phyloP scores from a whole-genome alignment of 2,888 invertebrate genomes.

The Melipona beecheii region DNA sequence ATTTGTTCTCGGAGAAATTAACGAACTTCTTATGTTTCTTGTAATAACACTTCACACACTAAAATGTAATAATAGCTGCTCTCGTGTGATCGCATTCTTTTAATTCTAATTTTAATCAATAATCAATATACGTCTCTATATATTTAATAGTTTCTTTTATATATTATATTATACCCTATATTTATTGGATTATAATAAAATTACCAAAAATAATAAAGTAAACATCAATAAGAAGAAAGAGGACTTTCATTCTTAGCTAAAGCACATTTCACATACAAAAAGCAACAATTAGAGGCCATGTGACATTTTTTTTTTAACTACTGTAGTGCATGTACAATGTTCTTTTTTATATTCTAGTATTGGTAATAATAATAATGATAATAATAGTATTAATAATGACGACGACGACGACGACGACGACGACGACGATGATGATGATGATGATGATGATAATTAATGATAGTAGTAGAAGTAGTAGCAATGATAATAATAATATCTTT shows the following conservation, averaged over 20 bases:
- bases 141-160: slow-evolving; percentile 75
- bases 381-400: too few species aligned
- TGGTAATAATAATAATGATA: slow-evolving; percentile 61
- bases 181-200: slow-evolving; percentile 72
- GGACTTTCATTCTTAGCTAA: slow-evolving; percentile 74
- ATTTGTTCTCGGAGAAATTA: slow-evolving; percentile 60
- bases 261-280: slow-evolving; percentile 83
- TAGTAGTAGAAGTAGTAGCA: not conserved
- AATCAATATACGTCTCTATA: slow-evolving; percentile 72
- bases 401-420: too few species aligned
- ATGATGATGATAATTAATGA: slow-evolving; percentile 52
- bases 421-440: not conserved
- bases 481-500: slow-evolving; percentile 71
- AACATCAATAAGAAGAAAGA: slow-evolving; percentile 70
- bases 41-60: slow-evolving; percentile 62
- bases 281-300: slow-evolving; percentile 84
- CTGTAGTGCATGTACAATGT: slow-evolving; percentile 81
- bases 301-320: slow-evolving; percentile 77
- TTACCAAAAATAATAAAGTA: slow-evolving; percentile 70
- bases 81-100: slow-evolving; percentile 67
- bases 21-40: slow-evolving; percentile 57
- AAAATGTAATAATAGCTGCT: slow-evolving; percentile 76
- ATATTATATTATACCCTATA: slow-evolving; percentile 79
- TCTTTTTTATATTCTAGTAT: slow-evolving; percentile 72
- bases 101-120: slow-evolving; percentile 74